A percentile compares a stretch with the other conserved stretches of the same genome.
phyloP scores from a whole-genome alignment of 2,888 invertebrate genomes.

The Entomobrya multifasciata region DNA sequence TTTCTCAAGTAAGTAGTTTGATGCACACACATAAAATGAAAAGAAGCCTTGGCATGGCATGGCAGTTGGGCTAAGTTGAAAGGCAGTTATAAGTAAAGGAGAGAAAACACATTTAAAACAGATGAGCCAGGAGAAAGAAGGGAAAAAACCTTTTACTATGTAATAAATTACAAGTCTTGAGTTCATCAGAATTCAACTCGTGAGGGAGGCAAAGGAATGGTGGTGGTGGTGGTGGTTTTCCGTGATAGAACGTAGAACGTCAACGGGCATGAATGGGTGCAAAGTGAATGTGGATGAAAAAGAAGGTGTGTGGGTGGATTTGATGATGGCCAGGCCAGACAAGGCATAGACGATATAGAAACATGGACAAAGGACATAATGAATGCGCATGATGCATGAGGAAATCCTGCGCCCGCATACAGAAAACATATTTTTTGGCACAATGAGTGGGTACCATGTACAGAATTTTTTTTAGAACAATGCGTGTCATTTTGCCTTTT shows the following conservation, averaged over 20 bases:
- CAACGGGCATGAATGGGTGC: not conserved
- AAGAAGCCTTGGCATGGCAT: not conserved
- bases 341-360: too few relatives aligned
- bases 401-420: too few relatives aligned
- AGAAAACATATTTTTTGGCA: not conserved
- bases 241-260: constrained; percentile 38
- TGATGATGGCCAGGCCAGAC: too few relatives aligned
- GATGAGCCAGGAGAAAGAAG: constrained; percentile 32
- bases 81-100: not conserved
- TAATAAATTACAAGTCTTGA: constrained; percentile 61
- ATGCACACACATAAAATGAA: not conserved
- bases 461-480: constrained; percentile 25
- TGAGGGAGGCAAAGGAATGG: not conserved
- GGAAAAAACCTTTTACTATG: constrained; percentile 36
- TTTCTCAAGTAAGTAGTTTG: not conserved
- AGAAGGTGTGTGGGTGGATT: constrained; percentile 37
- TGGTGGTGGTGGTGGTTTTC: constrained; percentile 5
- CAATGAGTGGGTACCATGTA: not conserved
- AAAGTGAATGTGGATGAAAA: constrained; percentile 16
- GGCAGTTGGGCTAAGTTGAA: not conserved
- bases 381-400: too few relatives aligned
- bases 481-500: constrained; percentile 25
- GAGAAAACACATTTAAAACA: constrained; percentile 36
- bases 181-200: constrained; percentile 62
- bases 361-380: too few relatives aligned